phyloP scores from a whole-genome alignment of 2,888 invertebrate genomes.

The Sycophila texana region DNA sequence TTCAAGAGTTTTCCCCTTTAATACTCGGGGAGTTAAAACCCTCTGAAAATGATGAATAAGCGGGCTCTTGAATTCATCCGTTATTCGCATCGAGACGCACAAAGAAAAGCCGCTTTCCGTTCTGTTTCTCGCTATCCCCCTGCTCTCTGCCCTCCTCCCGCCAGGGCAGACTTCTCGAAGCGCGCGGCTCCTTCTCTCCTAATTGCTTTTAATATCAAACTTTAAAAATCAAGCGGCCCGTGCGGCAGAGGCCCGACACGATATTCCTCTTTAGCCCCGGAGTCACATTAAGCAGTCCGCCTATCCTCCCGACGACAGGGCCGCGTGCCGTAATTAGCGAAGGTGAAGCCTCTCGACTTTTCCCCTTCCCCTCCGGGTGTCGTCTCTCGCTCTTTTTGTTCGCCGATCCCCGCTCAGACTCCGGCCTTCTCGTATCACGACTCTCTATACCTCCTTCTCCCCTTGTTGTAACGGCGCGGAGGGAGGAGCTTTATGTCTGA shows the following conservation, averaged over 20 bases:
- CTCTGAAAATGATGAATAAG: constrained; percentile 43
- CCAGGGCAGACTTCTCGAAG: not conserved
- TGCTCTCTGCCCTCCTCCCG: not conserved
- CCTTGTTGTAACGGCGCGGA: not conserved
- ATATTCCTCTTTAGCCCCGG: constrained; percentile 31
- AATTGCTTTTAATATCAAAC: constrained; percentile 48
- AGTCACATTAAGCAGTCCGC: constrained; percentile 26
- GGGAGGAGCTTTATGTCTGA: not conserved
- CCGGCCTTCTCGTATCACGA: not conserved
- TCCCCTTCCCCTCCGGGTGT: not conserved
- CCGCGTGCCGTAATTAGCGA: constrained; percentile 36
- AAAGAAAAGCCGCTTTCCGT: constrained; percentile 41
- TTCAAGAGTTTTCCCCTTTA: not conserved
- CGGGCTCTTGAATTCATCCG: constrained; percentile 32
- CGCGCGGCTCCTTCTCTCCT: not conserved
- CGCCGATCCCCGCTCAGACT: not conserved
- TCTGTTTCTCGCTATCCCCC: constrained; percentile 11
- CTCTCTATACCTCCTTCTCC: not conserved
- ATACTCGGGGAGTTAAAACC: constrained; percentile 31
- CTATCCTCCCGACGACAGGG: not conserved
- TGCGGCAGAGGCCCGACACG: not conserved
- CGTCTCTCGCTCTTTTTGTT: constrained; percentile 7
- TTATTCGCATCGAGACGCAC: constrained; percentile 37
- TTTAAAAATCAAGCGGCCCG: constrained; percentile 31
- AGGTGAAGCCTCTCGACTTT: constrained; percentile 19